phyloP scores from a whole-genome alignment of 2,113 vertebrate species.

The Macaca mulatta region DNA sequence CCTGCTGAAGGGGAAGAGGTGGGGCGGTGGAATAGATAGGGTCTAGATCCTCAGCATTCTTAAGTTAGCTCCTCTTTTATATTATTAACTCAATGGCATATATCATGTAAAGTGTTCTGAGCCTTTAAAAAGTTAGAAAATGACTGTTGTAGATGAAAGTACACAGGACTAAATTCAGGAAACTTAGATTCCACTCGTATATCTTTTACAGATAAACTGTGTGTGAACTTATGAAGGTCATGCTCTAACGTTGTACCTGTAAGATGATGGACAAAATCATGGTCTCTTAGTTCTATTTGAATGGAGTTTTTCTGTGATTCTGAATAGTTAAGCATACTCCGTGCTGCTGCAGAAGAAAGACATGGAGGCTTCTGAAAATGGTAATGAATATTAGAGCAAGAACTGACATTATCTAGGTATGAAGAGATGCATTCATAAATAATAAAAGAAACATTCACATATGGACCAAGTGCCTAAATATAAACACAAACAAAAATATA shows the following conservation, averaged over 20 bases:
- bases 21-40: fast-evolving
- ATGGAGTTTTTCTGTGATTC: not conserved
- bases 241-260: not conserved
- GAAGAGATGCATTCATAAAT: not conserved
- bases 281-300: not conserved
- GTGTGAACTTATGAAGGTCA: not conserved
- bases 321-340: not conserved
- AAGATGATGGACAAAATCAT: not conserved
- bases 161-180: not conserved
- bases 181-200: not conserved
- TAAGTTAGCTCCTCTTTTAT: not conserved
- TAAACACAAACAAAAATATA: not conserved
- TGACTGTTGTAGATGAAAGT: not conserved
- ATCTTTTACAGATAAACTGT: not conserved
- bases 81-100: not conserved
- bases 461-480: not conserved
- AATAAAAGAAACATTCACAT: too few relatives aligned
- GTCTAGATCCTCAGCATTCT: not conserved
- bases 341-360: not conserved
- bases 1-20: not conserved
- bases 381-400: not conserved
- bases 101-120: not conserved
- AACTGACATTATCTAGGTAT: not conserved
- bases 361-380: not conserved
- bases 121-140: not conserved